Percentiles rank a stretch among this genome's conserved stretches.
phyloP scores from a whole-genome alignment of 2,113 vertebrate genomes.

The Zosterops lateralis region DNA sequence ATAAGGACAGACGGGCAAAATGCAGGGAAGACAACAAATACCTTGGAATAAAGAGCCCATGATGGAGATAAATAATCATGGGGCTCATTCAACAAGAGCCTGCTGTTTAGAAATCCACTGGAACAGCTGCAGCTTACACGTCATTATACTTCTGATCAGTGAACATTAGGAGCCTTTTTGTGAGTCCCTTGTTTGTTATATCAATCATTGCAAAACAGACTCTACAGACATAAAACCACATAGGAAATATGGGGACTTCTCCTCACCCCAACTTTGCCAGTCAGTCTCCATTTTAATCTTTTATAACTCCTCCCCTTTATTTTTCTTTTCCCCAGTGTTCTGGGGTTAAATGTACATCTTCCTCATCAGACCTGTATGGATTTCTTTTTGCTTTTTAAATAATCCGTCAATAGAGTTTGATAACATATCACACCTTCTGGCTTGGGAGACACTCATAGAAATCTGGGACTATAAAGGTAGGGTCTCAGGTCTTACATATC shows the following conservation, averaged over 20 bases:
- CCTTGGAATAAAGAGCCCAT: conserved; percentile 47
- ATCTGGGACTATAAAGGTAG: background rate
- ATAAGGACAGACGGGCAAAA: conserved; percentile 42
- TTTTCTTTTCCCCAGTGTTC: background rate
- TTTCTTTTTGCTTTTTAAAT: background rate
- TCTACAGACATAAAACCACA: background rate
- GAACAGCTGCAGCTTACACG: conserved; percentile 55
- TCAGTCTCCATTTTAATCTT: background rate
- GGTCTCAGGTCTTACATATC: background rate
- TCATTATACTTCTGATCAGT: conserved; percentile 54
- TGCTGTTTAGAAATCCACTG: conserved; percentile 55
- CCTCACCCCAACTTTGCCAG: background rate
- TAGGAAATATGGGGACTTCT: background rate
- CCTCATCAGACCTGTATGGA: background rate
- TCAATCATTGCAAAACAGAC: conserved; percentile 43
- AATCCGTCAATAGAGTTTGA: background rate
- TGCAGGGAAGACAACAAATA: conserved; percentile 23
- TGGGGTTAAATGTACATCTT: background rate
- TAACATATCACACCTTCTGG: background rate
- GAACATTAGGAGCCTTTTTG: conserved; percentile 45
- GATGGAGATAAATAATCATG: conserved; percentile 64
- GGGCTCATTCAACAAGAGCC: conserved; percentile 48
- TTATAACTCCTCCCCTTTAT: background rate
- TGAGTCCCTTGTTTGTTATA: conserved; percentile 56
- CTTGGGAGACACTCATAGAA: background rate